Base-by-base conservation (phyloP, 2,797 vertebrate species). In the Pseudochaenichthys georgianus region DNA sequence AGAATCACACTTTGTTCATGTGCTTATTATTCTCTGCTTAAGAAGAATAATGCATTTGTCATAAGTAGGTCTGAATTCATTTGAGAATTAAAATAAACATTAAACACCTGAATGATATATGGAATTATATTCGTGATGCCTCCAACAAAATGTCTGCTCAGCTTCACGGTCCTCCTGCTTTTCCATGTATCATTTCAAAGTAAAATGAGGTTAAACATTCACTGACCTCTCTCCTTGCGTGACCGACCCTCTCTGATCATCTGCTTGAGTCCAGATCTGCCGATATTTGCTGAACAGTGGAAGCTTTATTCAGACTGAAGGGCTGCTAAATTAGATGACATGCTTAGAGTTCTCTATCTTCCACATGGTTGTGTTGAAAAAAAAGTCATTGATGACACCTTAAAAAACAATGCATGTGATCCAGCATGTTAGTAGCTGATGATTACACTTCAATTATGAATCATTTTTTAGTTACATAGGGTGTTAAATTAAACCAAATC, bases 191-290 rank as follows among this genome's bases (percentile, higher is more conserved):
- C 52, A 51, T 63, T 48, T 3, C 63, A 50, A 60, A 73, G 73
- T 69, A 2, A 78, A 75, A 80, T 71, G 19, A 80, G 55, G 76
- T 83, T 21, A 51, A 10, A n/a, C 48, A 1, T 60, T 50, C 19
- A 64, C 54, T 12, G 34, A 34, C 21, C 21, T 21, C 21, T 21
- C 38, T 50, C 11, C 2, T 16, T 54, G 58, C 53, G 23, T 78
- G 74, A 78, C 58, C 16, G 57, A 1, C 15, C 55, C 53, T 54
- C 45, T 64, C 38, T 68, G 86, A 81, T 84, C 78, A 76, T 80
- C 72, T 75, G 78, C 74, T 48, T 31, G 1, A 8, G 17, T 48
- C 38, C 65, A 59, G 41, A 52, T 61, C 28, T 31, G 69, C 70
- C 67, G 45, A 19, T n/a, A 0, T 10, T 16, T 9, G 17, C 19